Conservation (phyloP, 2,888 invertebrate species). For the Cremastinae sp. region DNA sequence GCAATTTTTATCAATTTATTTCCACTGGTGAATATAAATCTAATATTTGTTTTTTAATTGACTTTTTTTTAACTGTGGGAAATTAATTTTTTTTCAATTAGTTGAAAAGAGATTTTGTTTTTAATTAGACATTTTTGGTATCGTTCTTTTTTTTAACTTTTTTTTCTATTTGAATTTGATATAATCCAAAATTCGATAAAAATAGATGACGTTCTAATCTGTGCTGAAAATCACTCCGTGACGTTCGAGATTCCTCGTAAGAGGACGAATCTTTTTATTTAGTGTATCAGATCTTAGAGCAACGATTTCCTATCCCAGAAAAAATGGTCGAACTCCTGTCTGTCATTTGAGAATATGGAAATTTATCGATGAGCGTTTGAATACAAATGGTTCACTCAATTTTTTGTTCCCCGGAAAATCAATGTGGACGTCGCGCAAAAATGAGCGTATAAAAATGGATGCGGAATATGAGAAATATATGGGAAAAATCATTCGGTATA, state of each 20-base stretch:
- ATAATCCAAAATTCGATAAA: not conserved
- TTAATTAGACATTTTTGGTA: no score
- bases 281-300: not conserved
- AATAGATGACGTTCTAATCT: not conserved
- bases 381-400: conserved; percentile 36
- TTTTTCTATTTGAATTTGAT: not conserved
- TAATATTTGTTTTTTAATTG: no score
- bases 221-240: not conserved
- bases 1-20: no score
- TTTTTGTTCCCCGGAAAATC: conserved; percentile 10
- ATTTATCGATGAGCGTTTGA: conserved; percentile 22
- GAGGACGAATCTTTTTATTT: conserved; percentile 14
- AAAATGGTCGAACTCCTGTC: conserved; percentile 6
- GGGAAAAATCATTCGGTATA: conserved; percentile 39
- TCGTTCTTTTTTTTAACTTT: no score
- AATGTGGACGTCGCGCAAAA: conserved; percentile 8
- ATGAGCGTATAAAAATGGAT: conserved; percentile 2
- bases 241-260: not conserved
- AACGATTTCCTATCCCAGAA: not conserved
- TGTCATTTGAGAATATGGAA: not conserved
- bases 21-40: no score
- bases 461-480: conserved; percentile 6
- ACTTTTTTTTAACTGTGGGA: no score
- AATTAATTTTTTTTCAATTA: no score
- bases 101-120: no score